A percentile compares a stretch with the other conserved stretches of the same genome.
Conservation (phyloP, 2,888 invertebrate species). For the Phorcus lineatus region DNA sequence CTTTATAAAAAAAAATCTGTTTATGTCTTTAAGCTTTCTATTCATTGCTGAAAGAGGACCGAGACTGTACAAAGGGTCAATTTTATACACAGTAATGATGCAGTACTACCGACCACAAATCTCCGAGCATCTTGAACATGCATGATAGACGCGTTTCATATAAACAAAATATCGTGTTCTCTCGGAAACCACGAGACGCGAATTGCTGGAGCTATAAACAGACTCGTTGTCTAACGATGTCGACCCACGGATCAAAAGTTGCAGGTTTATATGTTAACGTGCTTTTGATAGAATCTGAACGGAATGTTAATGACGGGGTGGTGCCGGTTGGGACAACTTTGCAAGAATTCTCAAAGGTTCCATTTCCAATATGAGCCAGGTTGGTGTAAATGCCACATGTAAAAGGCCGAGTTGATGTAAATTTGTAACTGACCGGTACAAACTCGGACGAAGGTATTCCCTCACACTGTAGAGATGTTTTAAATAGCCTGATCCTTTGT, state of each 20-base stretch:
- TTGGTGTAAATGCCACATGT: background rate
- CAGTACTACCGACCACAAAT: background rate
- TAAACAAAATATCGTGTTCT: slow-evolving; percentile 5
- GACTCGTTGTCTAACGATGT: background rate
- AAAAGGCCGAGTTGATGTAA: background rate
- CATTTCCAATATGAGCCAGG: too few species aligned
- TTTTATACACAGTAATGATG: too few species aligned
- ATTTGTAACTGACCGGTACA: background rate
- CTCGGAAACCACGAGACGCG: slow-evolving; percentile 9
- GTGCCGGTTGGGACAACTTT: too few species aligned
- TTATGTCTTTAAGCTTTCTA: too few species aligned
- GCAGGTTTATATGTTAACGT: background rate
- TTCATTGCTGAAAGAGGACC: too few species aligned
- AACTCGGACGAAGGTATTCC: background rate
- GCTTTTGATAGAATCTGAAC: background rate
- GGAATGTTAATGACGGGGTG: background rate
- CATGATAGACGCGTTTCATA: background rate
- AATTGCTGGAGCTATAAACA: background rate
- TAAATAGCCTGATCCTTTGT: background rate
- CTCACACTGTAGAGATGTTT: background rate
- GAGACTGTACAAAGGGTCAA: too few species aligned
- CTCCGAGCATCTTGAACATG: background rate
- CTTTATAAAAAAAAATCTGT: too few species aligned
- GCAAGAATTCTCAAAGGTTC: too few species aligned
- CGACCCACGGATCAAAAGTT: slow-evolving; percentile 1